phyloP scores from a whole-genome alignment of 2,797 vertebrate species.

The Peromyscus eremicus region DNA sequence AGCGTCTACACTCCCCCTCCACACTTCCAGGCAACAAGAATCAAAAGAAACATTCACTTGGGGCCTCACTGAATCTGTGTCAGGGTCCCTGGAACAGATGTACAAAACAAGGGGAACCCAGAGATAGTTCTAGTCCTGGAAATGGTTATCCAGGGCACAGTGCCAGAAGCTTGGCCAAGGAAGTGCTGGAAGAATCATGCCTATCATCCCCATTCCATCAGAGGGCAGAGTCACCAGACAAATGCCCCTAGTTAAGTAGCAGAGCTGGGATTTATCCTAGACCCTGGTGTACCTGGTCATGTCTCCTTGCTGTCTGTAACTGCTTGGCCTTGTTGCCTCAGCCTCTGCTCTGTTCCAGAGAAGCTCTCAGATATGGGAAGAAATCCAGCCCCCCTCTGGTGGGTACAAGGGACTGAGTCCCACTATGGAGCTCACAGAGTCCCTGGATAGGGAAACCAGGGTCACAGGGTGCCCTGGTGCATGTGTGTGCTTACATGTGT shows the following conservation, averaged over 20 bases:
- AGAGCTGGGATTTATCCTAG: neutral
- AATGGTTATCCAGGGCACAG: neutral
- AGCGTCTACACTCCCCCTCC: neutral
- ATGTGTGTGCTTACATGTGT: neutral
- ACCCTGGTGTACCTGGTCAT: neutral
- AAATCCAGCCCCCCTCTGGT: accelerated
- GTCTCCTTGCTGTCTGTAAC: neutral
- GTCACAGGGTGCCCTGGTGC: neutral
- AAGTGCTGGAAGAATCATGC: too few species aligned
- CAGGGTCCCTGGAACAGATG: neutral
- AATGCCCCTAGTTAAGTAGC: neutral
- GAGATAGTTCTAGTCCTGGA: neutral
- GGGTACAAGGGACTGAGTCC: neutral
- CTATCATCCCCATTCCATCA: neutral
- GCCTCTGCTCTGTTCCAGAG: neutral
- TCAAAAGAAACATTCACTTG: neutral
- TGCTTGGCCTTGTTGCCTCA: neutral
- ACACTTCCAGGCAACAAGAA: too few species aligned
- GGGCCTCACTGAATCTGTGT: neutral
- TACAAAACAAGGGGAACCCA: accelerated
- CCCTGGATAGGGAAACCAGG: neutral
- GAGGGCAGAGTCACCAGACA: neutral
- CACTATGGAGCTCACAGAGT: neutral
- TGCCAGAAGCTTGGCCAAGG: too few species aligned
- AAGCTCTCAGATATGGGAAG: neutral